These are phyloP conservation scores for Siderastrea siderea DNA, from an alignment of 92 coral and sea anemone genomes.

Conservation along the genomic window DNA sequence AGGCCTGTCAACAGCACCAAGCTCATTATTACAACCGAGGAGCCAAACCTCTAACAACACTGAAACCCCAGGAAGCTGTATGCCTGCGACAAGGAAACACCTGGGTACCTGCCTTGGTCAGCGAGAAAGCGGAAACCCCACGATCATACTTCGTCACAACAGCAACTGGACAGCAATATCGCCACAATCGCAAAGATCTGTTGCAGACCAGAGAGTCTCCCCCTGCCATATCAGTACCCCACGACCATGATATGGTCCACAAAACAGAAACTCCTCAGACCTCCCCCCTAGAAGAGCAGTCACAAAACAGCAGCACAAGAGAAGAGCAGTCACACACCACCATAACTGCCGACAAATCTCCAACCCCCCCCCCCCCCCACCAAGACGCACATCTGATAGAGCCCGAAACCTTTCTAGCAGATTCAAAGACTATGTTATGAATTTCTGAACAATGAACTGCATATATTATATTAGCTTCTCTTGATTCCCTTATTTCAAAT, in stretches of 20 bases:
- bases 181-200: constrained; percentile 45
- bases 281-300: too few relatives aligned
- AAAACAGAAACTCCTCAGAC: constrained; percentile 27
- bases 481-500: too few relatives aligned
- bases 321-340: constrained; percentile 14
- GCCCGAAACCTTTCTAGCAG: constrained; percentile 21
- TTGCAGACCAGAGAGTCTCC: constrained; percentile 35
- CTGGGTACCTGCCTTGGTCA: constrained; percentile 15
- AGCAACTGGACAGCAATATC: constrained; percentile 60
- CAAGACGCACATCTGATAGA: constrained; percentile 34
- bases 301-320: too few relatives aligned
- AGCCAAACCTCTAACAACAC: constrained; percentile 40
- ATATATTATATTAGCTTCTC: too few relatives aligned
- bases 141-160: constrained; percentile 63
- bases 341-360: constrained; percentile 21
- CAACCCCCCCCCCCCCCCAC: constrained; percentile 25
- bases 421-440: too few relatives aligned
- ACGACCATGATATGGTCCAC: too few relatives aligned
- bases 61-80: constrained; percentile 60
- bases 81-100: constrained; percentile 57
- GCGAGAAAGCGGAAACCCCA: constrained; percentile 41
- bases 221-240: too few relatives aligned
- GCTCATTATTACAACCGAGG: constrained; percentile 47
- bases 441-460: too few relatives aligned
- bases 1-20: constrained; percentile 45